These are phyloP conservation scores for Sinohyriopsis cumingii DNA, from an alignment of 2,888 invertebrate species.

Conservation along the genomic window DNA sequence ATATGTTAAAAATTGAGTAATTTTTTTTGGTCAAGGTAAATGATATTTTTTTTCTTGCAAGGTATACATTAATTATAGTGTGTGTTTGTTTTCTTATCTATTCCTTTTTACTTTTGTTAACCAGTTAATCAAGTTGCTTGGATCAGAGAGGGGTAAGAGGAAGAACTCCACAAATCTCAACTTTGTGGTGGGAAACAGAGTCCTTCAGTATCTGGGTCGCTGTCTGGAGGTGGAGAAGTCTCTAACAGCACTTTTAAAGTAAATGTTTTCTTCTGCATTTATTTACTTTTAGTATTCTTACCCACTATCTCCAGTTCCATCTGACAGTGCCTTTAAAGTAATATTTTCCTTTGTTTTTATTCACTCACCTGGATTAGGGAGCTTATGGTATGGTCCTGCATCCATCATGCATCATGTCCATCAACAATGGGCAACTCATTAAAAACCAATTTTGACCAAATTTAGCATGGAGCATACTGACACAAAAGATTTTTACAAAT, in stretches of 20 bases:
- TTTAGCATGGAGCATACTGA: no score
- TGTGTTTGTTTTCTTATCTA: background rate
- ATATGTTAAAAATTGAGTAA: no score
- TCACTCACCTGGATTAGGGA: background rate
- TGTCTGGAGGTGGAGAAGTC: conserved; percentile 81
- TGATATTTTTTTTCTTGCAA: no score
- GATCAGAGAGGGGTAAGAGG: conserved; percentile 84
- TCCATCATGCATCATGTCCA: no score
- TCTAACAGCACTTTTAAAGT: conserved; percentile 83
- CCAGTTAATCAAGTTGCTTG: conserved; percentile 76
- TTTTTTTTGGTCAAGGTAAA: no score
- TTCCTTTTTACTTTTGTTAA: conserved; percentile 9
- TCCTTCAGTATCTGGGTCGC: conserved; percentile 77
- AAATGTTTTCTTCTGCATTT: conserved; percentile 62
- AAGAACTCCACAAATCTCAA: conserved; percentile 75
- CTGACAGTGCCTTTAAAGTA: conserved; percentile 83
- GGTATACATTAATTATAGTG: no score
- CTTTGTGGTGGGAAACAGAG: conserved; percentile 84
- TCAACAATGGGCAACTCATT: no score
- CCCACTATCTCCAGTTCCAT: background rate
- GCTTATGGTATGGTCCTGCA: no score
- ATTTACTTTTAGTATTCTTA: background rate
- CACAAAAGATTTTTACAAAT: no score
- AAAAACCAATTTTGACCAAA: no score
- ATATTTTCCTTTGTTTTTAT: conserved; percentile 47